Base-by-base conservation (phyloP, 2,797 vertebrate genomes). In the Neopelma chrysocephalum region DNA sequence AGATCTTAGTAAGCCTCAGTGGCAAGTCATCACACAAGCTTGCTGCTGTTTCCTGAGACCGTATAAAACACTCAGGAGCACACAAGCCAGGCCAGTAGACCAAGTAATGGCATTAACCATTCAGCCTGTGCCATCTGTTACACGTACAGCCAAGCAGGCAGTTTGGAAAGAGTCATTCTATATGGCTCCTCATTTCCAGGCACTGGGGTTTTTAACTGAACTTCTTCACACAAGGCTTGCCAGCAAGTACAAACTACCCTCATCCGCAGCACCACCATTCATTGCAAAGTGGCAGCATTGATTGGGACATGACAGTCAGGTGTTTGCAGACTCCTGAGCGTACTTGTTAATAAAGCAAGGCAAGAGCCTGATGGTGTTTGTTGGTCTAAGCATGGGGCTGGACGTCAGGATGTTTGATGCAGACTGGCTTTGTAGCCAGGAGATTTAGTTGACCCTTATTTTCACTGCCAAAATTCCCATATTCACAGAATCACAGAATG, bases 341-440 rank as follows among this genome's bases (percentile, higher is more conserved):
- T 32, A 2, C 11, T 47, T 31, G 43, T 43, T 65, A 43, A 23
- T 53, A 78, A 65, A 45, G 71, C 56, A 42, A 38, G 58, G 29
- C 1, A 8, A 38, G 47, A 38, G 23, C 8, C 15, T 18, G 45
- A 18, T 27, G 56, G 7, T 58, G 40, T 25, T n/a, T 38, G 16
- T 66, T 61, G 53, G 21, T 56, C 32, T 40, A n/a, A 84, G 75
- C 26, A 3, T 13, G 31, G 56, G 38, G 29, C 43, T 40, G 38
- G 42, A 22, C 48, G 11, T 34, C 1, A 0, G 54, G 27, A 48
- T 0, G 0, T 38, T 69, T 62, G 51, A 17, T 42, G 34, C 51
- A 53, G 34, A 11, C 38, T 36, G 42, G 25, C 31, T 56, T 87
- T 69, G 27, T 43, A 75, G 68, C 48, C 47, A 22, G 31, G 11